Evolutionary conservation across 2,888 invertebrate genomes (phyloP), one percentile per base, ranked within the genome.

Genomic region (Xylocampa areola): DNA sequence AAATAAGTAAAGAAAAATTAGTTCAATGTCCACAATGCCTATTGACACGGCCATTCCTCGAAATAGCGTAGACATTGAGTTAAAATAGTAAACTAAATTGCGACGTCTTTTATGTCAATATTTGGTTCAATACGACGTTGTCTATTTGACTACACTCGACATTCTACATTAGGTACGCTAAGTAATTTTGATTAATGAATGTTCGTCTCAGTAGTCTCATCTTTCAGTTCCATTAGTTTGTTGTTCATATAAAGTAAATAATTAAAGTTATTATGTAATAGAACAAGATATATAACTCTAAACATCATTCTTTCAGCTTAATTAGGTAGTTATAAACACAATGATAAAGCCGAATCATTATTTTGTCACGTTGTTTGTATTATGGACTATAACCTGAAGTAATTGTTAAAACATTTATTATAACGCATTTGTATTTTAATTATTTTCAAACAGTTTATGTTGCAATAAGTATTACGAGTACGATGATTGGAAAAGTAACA

Each of bases 31-130:
- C 23, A 29, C 13, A 14, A 32, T 23, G 8, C 23, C 19, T 40
- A 44, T 35, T 60, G 25, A 45, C 63, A 17, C 4, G 2, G 13
- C 10, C 16, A 36, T 44, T 51, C 29, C 14, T 4, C 23, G 17
- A 44, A 33, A 8, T 39, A n/a, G 16, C 13, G 17, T 17, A 29
- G 33, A 36, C 14, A 13, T 30, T 10, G 14, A 17, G 17, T 50
- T 19, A 2, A 14, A 29, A 29, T 27, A 40, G 23, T 35, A 8
- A 61, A 50, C 27, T 50, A 14, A 21, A 32, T 27, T 10, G 29
- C 13, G 13, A 2, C 16, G 10, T 10, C n/a, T 30, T 39, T 1
- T 0, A 10, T 7, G 19, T 35, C 4, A 61, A 62, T 36, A 45
- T 36, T 51, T 40, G 30, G 40, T 16, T 32, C 11, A 35, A 17